These are phyloP conservation scores for Stenolophus ochropezus DNA, from an alignment of 2,888 invertebrate species.

Conservation along the genomic window DNA sequence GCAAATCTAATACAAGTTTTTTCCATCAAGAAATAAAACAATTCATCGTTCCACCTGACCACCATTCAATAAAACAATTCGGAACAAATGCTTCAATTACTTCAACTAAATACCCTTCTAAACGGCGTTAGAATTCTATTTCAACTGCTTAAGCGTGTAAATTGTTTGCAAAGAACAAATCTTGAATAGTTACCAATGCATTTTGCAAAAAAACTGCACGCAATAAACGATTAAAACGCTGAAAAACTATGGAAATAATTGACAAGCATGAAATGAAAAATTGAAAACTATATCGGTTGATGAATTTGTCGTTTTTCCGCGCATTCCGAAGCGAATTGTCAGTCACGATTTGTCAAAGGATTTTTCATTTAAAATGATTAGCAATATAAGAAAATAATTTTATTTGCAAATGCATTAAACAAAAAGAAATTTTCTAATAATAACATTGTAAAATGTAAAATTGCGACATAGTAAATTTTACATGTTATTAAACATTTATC, in stretches of 20 bases:
- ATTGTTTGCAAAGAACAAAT: constrained; percentile 14
- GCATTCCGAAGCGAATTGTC: not conserved
- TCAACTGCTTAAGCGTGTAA: not conserved
- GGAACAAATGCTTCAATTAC: constrained; percentile 15
- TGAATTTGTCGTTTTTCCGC: not conserved
- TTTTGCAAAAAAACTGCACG: not conserved
- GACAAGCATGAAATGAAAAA: constrained; percentile 7
- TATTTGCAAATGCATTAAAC: no score
- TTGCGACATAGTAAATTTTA: no score
- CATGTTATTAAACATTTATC: no score
- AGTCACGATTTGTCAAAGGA: not conserved
- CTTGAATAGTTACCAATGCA: constrained; percentile 1
- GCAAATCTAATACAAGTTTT: not conserved
- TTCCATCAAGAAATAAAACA: not conserved
- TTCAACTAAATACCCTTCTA: not conserved
- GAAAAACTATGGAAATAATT: constrained; percentile 27
- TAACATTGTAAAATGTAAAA: no score
- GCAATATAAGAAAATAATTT: not conserved
- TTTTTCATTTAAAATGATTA: not conserved
- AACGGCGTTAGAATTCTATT: not conserved
- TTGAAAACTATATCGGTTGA: constrained; percentile 18
- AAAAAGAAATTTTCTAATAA: no score
- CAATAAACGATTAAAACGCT: not conserved
- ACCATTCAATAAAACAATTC: not conserved
- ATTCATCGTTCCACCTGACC: not conserved